Evolutionary conservation across 2,113 vertebrate species (phyloP).

Genomic region (Uria aalge): DNA sequence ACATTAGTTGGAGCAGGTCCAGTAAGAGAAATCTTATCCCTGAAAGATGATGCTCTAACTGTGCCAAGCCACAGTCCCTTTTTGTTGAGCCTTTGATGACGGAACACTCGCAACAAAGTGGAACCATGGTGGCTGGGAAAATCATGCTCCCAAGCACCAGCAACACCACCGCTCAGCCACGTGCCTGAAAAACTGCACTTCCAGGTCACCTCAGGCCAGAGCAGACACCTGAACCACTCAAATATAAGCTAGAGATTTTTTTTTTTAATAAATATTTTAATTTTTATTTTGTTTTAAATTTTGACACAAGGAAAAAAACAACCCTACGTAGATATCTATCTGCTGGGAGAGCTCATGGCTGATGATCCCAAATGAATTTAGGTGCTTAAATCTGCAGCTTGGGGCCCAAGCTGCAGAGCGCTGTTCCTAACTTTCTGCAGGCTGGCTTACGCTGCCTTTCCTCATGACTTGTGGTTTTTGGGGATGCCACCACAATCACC

Average conservation of each 20-base stretch:
- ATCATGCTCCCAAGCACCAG: not conserved
- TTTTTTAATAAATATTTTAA: not conserved
- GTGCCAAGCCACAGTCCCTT: not conserved
- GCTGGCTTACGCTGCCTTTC: not conserved
- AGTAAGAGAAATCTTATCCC: not conserved
- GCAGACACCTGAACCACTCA: not conserved
- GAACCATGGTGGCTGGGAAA: not conserved
- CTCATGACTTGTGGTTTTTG: not conserved
- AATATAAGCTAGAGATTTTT: not conserved
- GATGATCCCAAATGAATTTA: not conserved
- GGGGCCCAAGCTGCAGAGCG: not conserved
- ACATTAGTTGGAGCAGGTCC: not conserved
- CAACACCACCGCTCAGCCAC: not conserved
- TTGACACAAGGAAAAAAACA: not conserved
- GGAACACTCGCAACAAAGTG: rapidly evolving
- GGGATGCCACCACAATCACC: not conserved
- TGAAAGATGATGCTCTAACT: not conserved
- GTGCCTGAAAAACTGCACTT: not conserved
- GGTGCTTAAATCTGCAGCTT: not conserved
- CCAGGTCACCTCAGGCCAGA: not conserved
- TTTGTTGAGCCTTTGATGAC: not conserved
- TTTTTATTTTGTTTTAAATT: not conserved
- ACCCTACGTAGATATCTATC: rapidly evolving
- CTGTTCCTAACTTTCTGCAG: not conserved
- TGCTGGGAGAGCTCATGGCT: not conserved